Conservation (phyloP, 2,113 vertebrate genomes). For the Danionella cerebrum region DNA sequence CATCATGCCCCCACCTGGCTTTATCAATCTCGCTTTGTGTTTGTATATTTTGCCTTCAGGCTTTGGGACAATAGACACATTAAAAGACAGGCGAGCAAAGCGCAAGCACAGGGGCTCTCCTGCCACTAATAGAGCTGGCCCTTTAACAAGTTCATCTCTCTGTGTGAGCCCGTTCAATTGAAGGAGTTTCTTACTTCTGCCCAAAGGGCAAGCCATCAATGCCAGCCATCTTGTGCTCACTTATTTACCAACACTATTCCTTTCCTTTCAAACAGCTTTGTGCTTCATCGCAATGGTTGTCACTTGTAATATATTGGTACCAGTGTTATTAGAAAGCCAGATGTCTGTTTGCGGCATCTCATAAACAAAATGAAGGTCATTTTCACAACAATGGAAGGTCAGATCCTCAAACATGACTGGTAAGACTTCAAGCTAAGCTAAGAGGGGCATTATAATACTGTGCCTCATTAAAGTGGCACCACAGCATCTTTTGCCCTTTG, state of each 20-base stretch:
- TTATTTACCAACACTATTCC: neutral
- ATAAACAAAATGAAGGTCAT: neutral
- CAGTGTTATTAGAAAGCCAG: neutral
- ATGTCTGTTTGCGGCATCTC: neutral
- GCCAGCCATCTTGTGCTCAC: neutral
- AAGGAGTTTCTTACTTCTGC: slow-evolving; percentile 28
- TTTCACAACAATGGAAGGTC: neutral
- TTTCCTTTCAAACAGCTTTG: neutral
- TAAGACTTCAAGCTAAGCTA: neutral
- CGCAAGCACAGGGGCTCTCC: slow-evolving; percentile 12
- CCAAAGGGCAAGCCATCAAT: slow-evolving; percentile 30
- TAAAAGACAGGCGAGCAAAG: slow-evolving; percentile 17
- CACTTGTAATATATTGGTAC: neutral
- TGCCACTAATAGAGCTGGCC: slow-evolving; percentile 20
- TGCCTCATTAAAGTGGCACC: neutral
- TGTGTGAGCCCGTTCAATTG: slow-evolving; percentile 26
- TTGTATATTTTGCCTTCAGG: slow-evolving; percentile 10
- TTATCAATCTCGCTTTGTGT: slow-evolving; percentile 13
- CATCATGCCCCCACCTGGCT: neutral
- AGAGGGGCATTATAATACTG: neutral
- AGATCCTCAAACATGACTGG: neutral
- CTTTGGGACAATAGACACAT: slow-evolving; percentile 3
- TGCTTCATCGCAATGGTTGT: neutral
- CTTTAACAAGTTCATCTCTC: slow-evolving; percentile 42
- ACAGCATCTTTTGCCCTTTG: neutral